Base-by-base conservation (phyloP, 2,797 vertebrate species). In the Balearica regulorum region DNA sequence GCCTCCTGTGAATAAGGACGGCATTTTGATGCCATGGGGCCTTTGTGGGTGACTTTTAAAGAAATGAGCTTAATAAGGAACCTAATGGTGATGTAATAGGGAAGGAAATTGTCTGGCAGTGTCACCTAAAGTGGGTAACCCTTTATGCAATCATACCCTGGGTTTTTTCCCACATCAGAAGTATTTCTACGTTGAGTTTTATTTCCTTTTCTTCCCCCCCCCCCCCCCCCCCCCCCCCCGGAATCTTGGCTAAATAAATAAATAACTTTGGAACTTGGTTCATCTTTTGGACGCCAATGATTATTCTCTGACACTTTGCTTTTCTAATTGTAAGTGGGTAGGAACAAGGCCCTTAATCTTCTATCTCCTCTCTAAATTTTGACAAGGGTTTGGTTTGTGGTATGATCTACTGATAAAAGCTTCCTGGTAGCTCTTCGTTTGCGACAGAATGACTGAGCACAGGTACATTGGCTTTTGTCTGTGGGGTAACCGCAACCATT, bases 21-120 rank as follows among this genome's bases (percentile, higher is more conserved):
- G 16, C 3, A 3, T 64, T 93, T 57, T 51, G 25, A 64, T 76
- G 35, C 62, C 28, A 10, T 10, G 8, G 20, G 14, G 21, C 37
- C 18, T 91, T 55, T 72, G 17, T 41, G 54, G 39, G 8, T 68
- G 48, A 61, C 57, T 73, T 90, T 29, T 31, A n/a, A 83, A 83
- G 39, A 94, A 83, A 81, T 35, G 5, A 76, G 16, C 69, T 90
- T 76, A 76, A 72, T 54, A 60, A 72, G 46, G 43, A 96, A 33
- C 49, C 10, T 28, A 24, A 33, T 11, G 20, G 3, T 69, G 69
- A 55, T 60, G 46, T 48, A 66, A 53, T 12, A 75, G 66, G 21
- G 75, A 69, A 75, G 46, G 68, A 94, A 83, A 86, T 48, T 58
- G 22, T 66, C 77, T 64, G 89, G 19, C 28, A 69, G 11, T 18